Conservation (phyloP, 2,888 invertebrate species). For the Callyntrura guangdongensis region DNA sequence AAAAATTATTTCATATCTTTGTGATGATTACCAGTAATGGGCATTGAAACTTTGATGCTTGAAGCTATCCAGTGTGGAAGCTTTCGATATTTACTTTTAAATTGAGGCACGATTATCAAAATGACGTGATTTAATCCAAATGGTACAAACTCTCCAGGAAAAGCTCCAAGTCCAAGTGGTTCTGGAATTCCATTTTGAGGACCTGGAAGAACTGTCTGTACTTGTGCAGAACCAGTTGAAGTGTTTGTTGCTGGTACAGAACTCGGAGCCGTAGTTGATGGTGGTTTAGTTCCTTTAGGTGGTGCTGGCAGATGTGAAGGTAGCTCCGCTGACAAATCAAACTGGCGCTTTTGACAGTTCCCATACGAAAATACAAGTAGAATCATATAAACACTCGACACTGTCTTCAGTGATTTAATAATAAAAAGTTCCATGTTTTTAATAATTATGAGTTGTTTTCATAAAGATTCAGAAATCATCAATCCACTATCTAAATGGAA, state of each 20-base stretch:
- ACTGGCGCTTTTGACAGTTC: conserved; percentile 10
- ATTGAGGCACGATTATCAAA: conserved; percentile 82
- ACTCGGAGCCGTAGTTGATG: conserved; percentile 21
- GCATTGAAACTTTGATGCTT: conserved; percentile 79
- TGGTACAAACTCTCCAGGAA: conserved; percentile 55
- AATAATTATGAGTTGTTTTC: too few species aligned
- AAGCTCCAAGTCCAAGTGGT: conserved; percentile 41
- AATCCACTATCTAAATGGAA: too few species aligned
- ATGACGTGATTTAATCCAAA: conserved; percentile 82
- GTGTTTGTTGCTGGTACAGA: not conserved
- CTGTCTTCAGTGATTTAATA: too few species aligned
- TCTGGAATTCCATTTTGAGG: conserved; percentile 58
- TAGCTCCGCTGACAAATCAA: conserved; percentile 60
- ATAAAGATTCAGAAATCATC: too few species aligned
- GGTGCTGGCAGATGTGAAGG: conserved; percentile 75
- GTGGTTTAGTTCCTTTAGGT: conserved; percentile 58
- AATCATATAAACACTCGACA: too few species aligned
- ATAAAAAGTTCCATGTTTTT: too few species aligned
- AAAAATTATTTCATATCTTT: too few species aligned
- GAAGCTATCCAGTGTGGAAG: conserved; percentile 79
- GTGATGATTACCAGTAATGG: conserved; percentile 79
- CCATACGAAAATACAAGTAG: not conserved
- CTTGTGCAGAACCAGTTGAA: not conserved
- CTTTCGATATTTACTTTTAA: conserved; percentile 75
- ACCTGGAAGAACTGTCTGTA: not conserved